These are phyloP conservation scores for Latrodectus hesperus DNA, from an alignment of 2,888 invertebrate species.

Conservation along the genomic window DNA sequence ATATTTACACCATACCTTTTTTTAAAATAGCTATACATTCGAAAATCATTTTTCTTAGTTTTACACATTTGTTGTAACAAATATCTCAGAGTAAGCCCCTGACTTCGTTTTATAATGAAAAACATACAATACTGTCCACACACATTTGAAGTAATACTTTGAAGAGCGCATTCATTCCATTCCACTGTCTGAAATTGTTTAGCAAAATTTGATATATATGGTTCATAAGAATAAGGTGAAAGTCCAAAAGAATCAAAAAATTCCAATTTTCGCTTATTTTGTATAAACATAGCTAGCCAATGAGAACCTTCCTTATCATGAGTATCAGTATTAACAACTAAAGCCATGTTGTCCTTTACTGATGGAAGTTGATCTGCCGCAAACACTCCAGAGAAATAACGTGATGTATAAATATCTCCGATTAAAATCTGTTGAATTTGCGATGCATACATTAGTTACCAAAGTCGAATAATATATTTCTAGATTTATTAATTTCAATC, in stretches of 20 bases:
- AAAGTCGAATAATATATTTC: no score
- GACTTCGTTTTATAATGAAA: constrained; percentile 13
- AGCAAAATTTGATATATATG: constrained; percentile 1
- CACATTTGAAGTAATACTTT: constrained; percentile 22
- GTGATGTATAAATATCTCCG: no score
- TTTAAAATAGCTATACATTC: constrained; percentile 18
- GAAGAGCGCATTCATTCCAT: not conserved
- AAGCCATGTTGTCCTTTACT: no score
- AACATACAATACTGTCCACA: constrained; percentile 45
- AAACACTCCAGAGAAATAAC: no score
- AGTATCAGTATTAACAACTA: no score
- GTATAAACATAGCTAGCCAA: no score
- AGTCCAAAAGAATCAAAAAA: constrained; percentile 50
- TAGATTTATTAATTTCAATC: no score
- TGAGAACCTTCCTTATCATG: no score
- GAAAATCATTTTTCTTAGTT: constrained; percentile 21
- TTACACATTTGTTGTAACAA: not conserved
- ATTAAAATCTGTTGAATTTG: no score
- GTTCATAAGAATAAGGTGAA: constrained; percentile 22
- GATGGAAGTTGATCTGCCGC: no score
- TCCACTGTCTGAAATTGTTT: not conserved
- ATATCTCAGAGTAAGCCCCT: constrained; percentile 3
- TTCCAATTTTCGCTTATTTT: no score
- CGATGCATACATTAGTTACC: no score
- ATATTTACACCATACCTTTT: constrained; percentile 29